Conservation (phyloP, 2,113 vertebrate genomes). For the Pogona vitticeps region DNA sequence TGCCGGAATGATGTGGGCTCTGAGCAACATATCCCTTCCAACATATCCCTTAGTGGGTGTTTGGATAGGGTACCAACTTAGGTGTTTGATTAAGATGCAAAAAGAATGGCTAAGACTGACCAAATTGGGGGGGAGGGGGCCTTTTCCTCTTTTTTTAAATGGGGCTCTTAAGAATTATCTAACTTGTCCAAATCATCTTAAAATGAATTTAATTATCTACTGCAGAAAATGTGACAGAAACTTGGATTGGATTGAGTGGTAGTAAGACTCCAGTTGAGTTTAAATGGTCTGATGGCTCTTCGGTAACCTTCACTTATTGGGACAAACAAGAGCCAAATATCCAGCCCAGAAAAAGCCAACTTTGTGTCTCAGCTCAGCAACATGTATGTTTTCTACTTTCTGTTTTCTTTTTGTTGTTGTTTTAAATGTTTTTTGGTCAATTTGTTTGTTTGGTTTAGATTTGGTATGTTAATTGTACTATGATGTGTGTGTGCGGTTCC, state of each 20-base stretch:
- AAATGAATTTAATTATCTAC: slow-evolving; percentile 52
- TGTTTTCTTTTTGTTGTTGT: slow-evolving; percentile 6
- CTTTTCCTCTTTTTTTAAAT: not conserved
- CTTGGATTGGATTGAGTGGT: slow-evolving; percentile 90
- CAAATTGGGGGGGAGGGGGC: not conserved
- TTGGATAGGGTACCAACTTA: not conserved
- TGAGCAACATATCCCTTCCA: too few species aligned
- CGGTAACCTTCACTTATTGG: slow-evolving; percentile 87
- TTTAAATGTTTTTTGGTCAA: not conserved
- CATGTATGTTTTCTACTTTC: slow-evolving; percentile 76
- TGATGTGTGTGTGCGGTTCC: too few species aligned
- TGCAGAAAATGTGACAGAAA: slow-evolving; percentile 78
- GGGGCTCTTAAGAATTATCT: not conserved
- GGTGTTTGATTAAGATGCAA: not conserved
- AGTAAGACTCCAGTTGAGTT: slow-evolving; percentile 74
- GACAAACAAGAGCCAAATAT: slow-evolving; percentile 81
- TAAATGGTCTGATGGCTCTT: slow-evolving; percentile 85
- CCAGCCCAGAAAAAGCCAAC: slow-evolving; percentile 66
- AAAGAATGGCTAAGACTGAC: not conserved
- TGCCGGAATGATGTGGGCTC: not conserved
- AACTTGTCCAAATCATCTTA: not conserved
- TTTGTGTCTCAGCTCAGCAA: slow-evolving; percentile 83
- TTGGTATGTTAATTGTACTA: not conserved
- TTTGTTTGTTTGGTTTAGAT: not conserved
- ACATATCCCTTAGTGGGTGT: not conserved